Base-by-base conservation (phyloP, 1,140 invertebrate species). In the Apis laboriosa region DNA sequence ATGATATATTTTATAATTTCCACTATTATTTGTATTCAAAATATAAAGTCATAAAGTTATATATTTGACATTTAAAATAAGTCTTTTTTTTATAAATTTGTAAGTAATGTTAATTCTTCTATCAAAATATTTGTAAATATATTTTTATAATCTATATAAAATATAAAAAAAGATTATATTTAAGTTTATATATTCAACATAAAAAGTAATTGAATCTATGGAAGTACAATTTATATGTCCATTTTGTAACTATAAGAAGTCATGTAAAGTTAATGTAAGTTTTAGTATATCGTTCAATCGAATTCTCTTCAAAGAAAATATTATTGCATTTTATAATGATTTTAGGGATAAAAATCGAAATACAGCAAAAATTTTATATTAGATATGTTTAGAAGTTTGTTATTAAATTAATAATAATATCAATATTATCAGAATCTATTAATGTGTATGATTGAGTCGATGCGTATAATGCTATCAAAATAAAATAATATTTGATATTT, bases 391-490 rank as follows among this genome's bases (percentile, higher is more conserved):
- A 88, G 98, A 99, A 94, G 97, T 43, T 43, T 43, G 98, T 93
- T 99, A 97, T 93, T 98, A 99, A 94, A 98, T 98, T 17, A 96
- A 96, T 60, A 98, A 99, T 77, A 99, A 98, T 93, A 98, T 43
- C 34, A 43, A 43, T 97, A 93, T 94, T 99, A 80, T 99, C 98
- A n/a, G 98, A 99, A 94, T 96, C 98, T 51, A 97, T 99, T 83
- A 98, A 99, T 95, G 98, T 99, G 19, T 99, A 99, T 94, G 98
- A 99, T 92, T 99, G 98, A 98, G 98, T 99, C 77, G 98, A 99
- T 95, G 98, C 98, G 1, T 99, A 98, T 95, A 98, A 99, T 95
- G 95, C 94, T 56, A n/a, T 67, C 11, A 83, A 83, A n/a, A 60
- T 9, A 21, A 60, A 21, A 60, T 60, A 60, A 60, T 60, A 60